Conservation (phyloP, 2,113 vertebrate genomes). For the Platanista minor region DNA sequence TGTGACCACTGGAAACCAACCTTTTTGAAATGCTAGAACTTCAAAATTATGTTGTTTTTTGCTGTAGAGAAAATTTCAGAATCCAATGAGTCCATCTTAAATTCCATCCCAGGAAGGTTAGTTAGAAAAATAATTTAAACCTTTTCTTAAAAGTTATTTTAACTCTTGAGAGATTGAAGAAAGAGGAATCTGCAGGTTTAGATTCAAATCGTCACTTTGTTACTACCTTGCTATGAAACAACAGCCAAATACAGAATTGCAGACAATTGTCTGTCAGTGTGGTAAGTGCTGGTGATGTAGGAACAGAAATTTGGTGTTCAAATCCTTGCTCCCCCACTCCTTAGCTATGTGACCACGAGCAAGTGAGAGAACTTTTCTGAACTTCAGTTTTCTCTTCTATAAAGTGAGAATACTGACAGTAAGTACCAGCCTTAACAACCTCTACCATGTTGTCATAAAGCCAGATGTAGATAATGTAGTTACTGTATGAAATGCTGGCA, state of each 20-base stretch:
- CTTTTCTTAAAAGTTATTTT: neutral
- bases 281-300: neutral
- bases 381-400: neutral
- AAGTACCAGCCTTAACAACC: neutral
- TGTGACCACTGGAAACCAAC: neutral
- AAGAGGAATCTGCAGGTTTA: neutral
- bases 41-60: neutral
- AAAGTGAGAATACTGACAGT: neutral
- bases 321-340: neutral
- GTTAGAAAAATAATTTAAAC: neutral
- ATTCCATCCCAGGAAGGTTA: neutral
- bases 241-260: neutral
- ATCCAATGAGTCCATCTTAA: neutral
- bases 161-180: neutral
- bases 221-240: neutral
- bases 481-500: neutral
- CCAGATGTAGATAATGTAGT: neutral
- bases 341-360: neutral
- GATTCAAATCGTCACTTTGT: neutral
- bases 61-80: neutral
- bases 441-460: neutral
- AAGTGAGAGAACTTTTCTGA: neutral
- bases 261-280: neutral
- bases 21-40: neutral
- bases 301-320: neutral